A percentile compares a stretch with the other conserved stretches of the same genome.
Evolutionary conservation across 2,113 vertebrate genomes (phyloP).

Genomic region (Mobula hypostoma): DNA sequence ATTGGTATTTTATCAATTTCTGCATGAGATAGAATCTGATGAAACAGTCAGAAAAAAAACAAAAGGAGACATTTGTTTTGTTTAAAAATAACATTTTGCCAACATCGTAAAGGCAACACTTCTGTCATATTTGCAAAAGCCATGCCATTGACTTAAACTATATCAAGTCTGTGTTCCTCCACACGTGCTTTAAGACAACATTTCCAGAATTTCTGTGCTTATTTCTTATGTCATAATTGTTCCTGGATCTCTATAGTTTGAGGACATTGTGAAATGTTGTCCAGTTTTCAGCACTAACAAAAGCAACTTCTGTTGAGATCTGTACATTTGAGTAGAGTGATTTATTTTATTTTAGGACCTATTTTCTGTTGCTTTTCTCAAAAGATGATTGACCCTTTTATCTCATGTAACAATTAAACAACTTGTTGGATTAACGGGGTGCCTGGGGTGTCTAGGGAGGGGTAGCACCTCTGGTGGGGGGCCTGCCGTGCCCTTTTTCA

Average conservation of each 20-base stretch:
- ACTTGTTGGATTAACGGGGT: neutral
- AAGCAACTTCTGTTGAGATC: neutral
- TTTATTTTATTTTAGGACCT: neutral
- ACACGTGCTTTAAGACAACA: too few species aligned
- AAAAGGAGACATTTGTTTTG: neutral
- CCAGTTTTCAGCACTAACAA: neutral
- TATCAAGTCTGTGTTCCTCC: too few species aligned
- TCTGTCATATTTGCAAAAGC: neutral
- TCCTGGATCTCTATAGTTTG: neutral
- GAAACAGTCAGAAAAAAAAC: neutral
- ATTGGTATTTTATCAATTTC: neutral
- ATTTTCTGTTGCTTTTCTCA: neutral
- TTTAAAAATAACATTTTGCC: too few species aligned
- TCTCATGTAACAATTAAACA: neutral
- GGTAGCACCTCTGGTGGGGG: too few species aligned
- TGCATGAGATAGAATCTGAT: neutral
- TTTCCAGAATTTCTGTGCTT: too few species aligned
- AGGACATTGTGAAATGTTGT: neutral
- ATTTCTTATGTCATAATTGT: too few species aligned
- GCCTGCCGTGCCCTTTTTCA: too few species aligned
- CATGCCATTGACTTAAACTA: too few species aligned
- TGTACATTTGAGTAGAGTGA: neutral
- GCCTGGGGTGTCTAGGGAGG: too few species aligned
- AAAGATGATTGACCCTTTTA: neutral
- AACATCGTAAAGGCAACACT: neutral